These are phyloP conservation scores for Tretioscincus oriximinensis DNA, from an alignment of 2,113 vertebrate species.

Conservation along the genomic window DNA sequence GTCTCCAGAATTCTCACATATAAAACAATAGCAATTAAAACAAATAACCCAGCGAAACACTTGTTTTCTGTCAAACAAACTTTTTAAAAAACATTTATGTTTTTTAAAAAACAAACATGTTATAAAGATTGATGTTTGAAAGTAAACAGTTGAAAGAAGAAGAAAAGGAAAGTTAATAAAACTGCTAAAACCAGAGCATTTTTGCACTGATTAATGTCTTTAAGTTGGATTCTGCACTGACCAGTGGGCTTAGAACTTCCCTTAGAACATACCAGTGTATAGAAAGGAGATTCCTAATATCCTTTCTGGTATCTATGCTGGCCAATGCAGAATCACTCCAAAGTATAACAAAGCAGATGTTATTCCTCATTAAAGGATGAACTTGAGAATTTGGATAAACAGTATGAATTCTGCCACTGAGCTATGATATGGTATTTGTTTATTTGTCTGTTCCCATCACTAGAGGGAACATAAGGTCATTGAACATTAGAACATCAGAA, in stretches of 20 bases:
- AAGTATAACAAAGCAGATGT: too few relatives aligned
- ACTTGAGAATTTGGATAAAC: background rate
- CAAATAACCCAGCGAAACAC: background rate
- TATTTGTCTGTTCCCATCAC: background rate
- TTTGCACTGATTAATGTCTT: too few relatives aligned
- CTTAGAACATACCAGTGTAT: too few relatives aligned
- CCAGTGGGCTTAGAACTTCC: background rate
- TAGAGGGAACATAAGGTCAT: background rate
- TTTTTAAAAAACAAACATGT: background rate
- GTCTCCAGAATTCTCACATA: background rate
- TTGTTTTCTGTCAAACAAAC: background rate
- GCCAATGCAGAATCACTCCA: too few relatives aligned
- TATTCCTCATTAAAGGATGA: background rate
- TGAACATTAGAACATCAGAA: background rate
- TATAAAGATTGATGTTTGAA: background rate
- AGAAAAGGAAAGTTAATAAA: background rate
- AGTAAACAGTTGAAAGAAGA: background rate
- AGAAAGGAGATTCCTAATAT: too few relatives aligned
- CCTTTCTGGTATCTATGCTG: too few relatives aligned
- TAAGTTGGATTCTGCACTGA: too few relatives aligned
- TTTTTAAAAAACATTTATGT: background rate
- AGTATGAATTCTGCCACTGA: background rate
- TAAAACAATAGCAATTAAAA: too few relatives aligned
- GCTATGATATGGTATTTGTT: background rate
- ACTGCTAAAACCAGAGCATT: background rate